Percentiles rank a stretch among this genome's conserved stretches.
phyloP scores from a whole-genome alignment of 2,113 vertebrate species.

The Myocastor coypus region DNA sequence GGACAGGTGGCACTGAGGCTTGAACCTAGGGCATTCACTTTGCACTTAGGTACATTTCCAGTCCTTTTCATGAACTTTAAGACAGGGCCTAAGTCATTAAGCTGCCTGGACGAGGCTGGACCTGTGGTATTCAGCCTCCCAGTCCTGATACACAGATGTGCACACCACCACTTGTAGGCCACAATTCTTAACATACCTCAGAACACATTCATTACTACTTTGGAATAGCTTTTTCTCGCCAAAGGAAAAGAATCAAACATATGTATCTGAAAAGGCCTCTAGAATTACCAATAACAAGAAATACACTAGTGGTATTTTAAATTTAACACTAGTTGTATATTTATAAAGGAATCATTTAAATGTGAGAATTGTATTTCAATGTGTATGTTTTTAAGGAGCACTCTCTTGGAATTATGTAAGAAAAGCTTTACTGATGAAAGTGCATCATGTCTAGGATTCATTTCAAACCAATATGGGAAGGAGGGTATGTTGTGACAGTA shows the following conservation, averaged over 20 bases:
- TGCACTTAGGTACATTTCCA: neutral
- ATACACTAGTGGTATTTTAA: neutral
- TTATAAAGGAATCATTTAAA: neutral
- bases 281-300: neutral
- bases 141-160: neutral
- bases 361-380: neutral
- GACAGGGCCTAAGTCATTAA: neutral
- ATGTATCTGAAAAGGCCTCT: neutral
- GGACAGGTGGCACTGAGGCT: neutral
- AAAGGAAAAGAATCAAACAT: neutral
- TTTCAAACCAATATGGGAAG: neutral
- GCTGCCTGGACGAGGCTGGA: neutral
- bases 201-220: neutral
- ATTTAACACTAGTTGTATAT: neutral
- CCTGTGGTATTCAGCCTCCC: neutral
- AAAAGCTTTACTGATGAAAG: neutral
- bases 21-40: neutral
- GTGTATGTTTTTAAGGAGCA: neutral
- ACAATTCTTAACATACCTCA: neutral
- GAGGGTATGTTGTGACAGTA: neutral
- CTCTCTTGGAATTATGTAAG: neutral
- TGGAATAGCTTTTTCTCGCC: neutral
- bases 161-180: neutral
- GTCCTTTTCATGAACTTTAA: neutral
- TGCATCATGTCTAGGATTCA: neutral